phyloP scores from a whole-genome alignment of 2,113 vertebrate species.

The Phylloscopus whistleri region DNA sequence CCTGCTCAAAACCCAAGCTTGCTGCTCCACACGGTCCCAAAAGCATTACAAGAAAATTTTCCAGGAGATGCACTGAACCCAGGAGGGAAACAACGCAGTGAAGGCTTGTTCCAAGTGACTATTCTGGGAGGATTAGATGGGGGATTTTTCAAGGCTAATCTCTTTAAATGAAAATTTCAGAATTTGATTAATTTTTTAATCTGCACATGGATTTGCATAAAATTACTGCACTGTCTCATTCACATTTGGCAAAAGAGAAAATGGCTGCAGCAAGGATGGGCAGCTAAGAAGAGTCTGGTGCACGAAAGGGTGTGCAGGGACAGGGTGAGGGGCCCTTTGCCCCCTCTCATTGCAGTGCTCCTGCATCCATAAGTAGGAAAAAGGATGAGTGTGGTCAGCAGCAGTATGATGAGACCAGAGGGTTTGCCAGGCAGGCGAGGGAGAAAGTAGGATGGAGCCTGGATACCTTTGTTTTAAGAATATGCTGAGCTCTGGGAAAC shows the following conservation, averaged over 20 bases:
- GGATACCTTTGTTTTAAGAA: neutral
- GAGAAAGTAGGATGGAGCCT: neutral
- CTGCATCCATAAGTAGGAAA: neutral
- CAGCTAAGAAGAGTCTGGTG: neutral
- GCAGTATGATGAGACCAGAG: neutral
- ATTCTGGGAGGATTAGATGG: conserved; percentile 50
- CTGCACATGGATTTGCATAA: conserved; percentile 54
- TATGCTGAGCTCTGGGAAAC: conserved; percentile 11
- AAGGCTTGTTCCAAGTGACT: conserved; percentile 49
- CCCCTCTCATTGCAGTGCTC: neutral
- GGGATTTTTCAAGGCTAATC: conserved; percentile 57
- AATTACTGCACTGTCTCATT: conserved; percentile 19
- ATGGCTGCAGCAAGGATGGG: neutral
- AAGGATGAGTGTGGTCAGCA: neutral
- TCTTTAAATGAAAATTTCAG: conserved; percentile 67
- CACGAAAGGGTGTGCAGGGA: neutral
- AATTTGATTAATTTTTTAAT: conserved; percentile 66
- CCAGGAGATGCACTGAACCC: conserved; percentile 38
- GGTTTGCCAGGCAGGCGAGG: neutral
- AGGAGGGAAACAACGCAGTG: conserved; percentile 29
- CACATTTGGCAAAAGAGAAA: neutral
- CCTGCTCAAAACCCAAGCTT: conserved; percentile 3
- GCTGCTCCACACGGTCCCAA: conserved; percentile 28
- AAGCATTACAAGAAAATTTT: conserved; percentile 31
- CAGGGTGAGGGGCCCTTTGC: neutral